These are phyloP conservation scores for Hozukius guyotensis DNA, from an alignment of 2,797 vertebrate species.

Conservation along the genomic window DNA sequence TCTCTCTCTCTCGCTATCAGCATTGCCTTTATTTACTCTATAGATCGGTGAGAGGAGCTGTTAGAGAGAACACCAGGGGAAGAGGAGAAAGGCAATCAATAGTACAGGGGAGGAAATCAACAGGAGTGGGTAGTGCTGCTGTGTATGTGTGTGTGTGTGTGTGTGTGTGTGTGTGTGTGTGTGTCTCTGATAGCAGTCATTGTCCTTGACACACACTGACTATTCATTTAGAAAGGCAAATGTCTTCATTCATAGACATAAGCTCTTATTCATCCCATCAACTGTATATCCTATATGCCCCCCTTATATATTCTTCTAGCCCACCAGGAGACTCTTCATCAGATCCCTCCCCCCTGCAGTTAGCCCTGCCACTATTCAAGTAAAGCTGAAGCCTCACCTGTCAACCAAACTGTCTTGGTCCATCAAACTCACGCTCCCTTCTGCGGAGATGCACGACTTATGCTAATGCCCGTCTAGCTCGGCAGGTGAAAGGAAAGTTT, in stretches of 20 bases:
- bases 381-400: conserved; percentile 56
- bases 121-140: conserved; percentile 53
- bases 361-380: conserved; percentile 10
- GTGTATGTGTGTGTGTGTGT: conserved; percentile 20
- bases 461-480: conserved; percentile 58
- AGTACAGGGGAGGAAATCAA: conserved; percentile 69
- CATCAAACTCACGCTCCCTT: conserved; percentile 40
- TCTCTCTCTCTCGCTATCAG: conserved; percentile 25
- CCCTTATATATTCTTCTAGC: conserved; percentile 2
- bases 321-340: conserved; percentile 6
- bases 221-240: conserved; percentile 45
- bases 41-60: conserved; percentile 77
- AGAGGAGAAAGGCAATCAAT: conserved; percentile 81
- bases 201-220: conserved; percentile 64
- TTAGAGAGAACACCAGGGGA: conserved; percentile 75
- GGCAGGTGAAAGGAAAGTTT: conserved; percentile 49
- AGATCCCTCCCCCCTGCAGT: background rate
- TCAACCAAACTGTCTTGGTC: conserved; percentile 58
- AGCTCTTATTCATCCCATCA: conserved; percentile 3
- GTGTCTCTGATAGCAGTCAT: conserved; percentile 38
- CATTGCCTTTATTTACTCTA: conserved; percentile 78
- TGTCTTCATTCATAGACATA: conserved; percentile 28
- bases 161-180: conserved; percentile 24
- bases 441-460: conserved; percentile 44
- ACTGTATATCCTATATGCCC: background rate